Percentiles rank a stretch among this genome's conserved stretches.
phyloP scores from a whole-genome alignment of 2,888 invertebrate species.

The Siphonodentalium dalli region DNA sequence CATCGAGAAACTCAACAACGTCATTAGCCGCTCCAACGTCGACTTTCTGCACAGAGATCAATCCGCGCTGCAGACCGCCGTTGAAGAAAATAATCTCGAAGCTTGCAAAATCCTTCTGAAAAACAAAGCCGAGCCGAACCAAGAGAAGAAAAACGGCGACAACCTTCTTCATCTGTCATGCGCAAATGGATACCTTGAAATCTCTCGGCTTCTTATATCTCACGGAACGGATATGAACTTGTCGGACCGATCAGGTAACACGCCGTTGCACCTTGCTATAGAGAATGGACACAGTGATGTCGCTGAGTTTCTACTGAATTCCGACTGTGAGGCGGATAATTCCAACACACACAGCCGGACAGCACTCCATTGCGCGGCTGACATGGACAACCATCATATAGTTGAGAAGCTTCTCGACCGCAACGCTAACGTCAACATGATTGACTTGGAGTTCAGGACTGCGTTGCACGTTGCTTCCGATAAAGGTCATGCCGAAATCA shows the following conservation, averaged over 20 bases:
- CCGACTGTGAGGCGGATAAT: conserved; percentile 40
- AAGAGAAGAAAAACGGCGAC: conserved; percentile 52
- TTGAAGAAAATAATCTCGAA: conserved; percentile 44
- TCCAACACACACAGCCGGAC: conserved; percentile 43
- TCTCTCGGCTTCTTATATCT: conserved; percentile 47
- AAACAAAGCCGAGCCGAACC: conserved; percentile 55
- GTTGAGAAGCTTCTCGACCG: conserved; percentile 41
- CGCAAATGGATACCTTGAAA: conserved; percentile 40
- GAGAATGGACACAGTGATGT: conserved; percentile 39
- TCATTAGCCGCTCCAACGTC: too few species aligned
- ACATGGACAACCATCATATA: conserved; percentile 34
- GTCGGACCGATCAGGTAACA: conserved; percentile 49
- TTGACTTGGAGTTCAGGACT: conserved; percentile 42
- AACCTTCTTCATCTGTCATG: conserved; percentile 56
- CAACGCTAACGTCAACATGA: conserved; percentile 42
- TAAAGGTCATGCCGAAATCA: conserved; percentile 41
- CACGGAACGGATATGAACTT: conserved; percentile 49
- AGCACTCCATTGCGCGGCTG: conserved; percentile 45
- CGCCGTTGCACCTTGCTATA: conserved; percentile 54
- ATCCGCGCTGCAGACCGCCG: conserved; percentile 56
- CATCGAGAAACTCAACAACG: too few species aligned
- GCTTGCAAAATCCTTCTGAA: conserved; percentile 50
- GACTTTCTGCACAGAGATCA: conserved; percentile 59
- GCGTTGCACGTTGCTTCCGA: conserved; percentile 50
- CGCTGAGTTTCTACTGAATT: conserved; percentile 34